Evolutionary conservation across 64 coral and sea anemone genomes (phyloP).

Genomic region (Cladopsammia gracilis): DNA sequence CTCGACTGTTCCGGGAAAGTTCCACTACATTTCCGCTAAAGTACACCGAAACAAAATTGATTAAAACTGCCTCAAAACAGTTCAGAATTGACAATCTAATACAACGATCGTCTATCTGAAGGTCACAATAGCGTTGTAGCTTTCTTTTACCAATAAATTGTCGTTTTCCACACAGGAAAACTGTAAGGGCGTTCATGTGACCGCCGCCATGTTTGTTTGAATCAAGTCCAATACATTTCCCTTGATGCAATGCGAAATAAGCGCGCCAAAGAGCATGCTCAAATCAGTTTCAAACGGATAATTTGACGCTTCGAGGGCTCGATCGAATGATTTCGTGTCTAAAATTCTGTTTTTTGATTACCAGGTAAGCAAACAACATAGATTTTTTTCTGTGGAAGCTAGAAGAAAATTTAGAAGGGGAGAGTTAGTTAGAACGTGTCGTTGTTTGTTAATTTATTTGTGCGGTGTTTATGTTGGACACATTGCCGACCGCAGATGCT

Average conservation of each 20-base stretch:
- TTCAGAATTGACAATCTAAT: not conserved
- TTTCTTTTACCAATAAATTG: not conserved
- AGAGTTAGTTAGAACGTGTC: no score
- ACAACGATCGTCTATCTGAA: not conserved
- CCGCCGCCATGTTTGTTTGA: conserved; percentile 49
- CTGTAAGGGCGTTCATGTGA: conserved; percentile 18
- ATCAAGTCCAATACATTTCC: conserved; percentile 36
- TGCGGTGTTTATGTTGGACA: no score
- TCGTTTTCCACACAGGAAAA: not conserved
- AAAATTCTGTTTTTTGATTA: no score
- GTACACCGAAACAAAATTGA: not conserved
- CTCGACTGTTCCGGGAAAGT: not conserved
- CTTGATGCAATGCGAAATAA: conserved; percentile 6
- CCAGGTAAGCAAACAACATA: no score
- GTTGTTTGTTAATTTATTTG: no score
- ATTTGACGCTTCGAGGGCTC: no score
- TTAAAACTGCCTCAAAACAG: not conserved
- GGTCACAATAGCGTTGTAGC: not conserved
- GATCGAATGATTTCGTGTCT: no score
- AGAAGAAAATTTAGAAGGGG: no score
- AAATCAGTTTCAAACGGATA: not conserved
- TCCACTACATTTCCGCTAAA: not conserved
- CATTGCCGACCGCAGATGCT: no score
- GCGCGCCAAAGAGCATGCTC: conserved; percentile 58
- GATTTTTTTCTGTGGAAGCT: no score